These are phyloP conservation scores for rat (Rattus norvegicus) DNA, from an alignment of 2,113 vertebrate genomes.

Conservation along the genomic window GRCr8 NC_086033.1:96877001-96877500, in stretches of 20 bases:
- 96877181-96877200: not conserved
- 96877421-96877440: not conserved
- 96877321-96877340: not conserved
- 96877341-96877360: not conserved
- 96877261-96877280: not conserved
- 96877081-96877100: not conserved
- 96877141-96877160: not conserved
- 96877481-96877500: not conserved
- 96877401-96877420: not conserved
- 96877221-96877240: not conserved
- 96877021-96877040: not conserved
- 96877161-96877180: not conserved
- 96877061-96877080: not conserved
- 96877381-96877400: not conserved
- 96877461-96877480: not conserved
- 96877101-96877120: not conserved
- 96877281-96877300: not conserved
- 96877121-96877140: not conserved
- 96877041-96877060: not conserved
- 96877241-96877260: not conserved
- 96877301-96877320: not conserved
- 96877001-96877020: not conserved
- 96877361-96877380: not conserved
- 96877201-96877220: not conserved
- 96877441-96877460: not conserved